Conservation (phyloP, 1,140 invertebrate species). For the Drosophila prosaltans region DNA sequence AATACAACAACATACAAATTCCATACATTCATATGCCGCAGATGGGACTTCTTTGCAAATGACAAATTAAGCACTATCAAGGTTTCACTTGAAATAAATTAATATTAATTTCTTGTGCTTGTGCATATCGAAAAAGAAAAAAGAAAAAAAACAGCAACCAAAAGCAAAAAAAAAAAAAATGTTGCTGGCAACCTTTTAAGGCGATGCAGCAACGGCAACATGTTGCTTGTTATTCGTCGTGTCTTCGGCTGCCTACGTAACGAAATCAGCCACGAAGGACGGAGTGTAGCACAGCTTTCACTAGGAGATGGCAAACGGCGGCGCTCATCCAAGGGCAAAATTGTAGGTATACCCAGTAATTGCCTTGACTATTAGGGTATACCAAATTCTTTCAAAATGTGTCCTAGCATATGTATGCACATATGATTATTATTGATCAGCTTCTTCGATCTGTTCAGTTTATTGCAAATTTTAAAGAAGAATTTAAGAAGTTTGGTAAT, state of each 20-base stretch:
- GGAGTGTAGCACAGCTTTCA: constrained; percentile 32
- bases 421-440: too few relatives aligned
- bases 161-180: constrained; percentile 5
- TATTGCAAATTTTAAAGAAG: too few relatives aligned
- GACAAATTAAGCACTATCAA: constrained; percentile 69
- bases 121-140: neutral
- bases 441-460: too few relatives aligned
- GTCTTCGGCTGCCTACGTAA: constrained; percentile 37
- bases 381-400: too few relatives aligned
- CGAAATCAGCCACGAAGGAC: constrained; percentile 44
- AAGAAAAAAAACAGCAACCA: neutral
- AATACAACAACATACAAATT: constrained; percentile 18
- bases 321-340: neutral
- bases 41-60: constrained; percentile 19
- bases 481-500: too few relatives aligned
- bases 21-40: constrained; percentile 29
- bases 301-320: neutral
- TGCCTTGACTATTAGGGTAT: too few relatives aligned
- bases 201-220: constrained; percentile 27
- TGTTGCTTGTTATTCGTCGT: constrained; percentile 32
- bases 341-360: too few relatives aligned
- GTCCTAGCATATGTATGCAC: too few relatives aligned
- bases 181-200: constrained; percentile 42
- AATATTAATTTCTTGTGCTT: constrained; percentile 60
- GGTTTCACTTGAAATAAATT: constrained; percentile 79